Evolutionary conservation across 2,888 invertebrate species (phyloP).

Genomic region (Crossocerus cetratus): DNA sequence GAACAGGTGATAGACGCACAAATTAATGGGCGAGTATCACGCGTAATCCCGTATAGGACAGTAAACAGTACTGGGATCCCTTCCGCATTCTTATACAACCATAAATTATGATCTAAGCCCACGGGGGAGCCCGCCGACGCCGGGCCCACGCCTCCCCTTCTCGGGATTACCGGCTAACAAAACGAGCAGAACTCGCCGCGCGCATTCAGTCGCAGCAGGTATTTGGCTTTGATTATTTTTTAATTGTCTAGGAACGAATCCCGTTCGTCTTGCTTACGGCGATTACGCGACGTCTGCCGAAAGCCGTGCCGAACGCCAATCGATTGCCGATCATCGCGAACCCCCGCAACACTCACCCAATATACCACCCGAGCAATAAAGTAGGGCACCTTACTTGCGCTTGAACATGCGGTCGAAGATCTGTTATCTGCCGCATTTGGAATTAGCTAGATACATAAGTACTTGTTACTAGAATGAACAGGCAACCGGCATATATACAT

Average conservation of each 20-base stretch:
- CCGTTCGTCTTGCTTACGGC: neutral
- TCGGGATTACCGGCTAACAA: conserved; percentile 58
- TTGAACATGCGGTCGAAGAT: too few species aligned
- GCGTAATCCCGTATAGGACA: conserved; percentile 67
- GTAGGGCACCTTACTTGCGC: too few species aligned
- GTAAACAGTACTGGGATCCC: conserved; percentile 69
- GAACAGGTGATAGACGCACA: conserved; percentile 49
- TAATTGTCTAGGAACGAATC: conserved; percentile 7
- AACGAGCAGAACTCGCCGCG: conserved; percentile 36
- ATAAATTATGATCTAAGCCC: conserved; percentile 73
- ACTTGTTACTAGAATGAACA: too few species aligned
- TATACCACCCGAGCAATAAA: too few species aligned
- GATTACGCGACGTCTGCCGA: conserved; percentile 1
- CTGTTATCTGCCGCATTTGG: too few species aligned
- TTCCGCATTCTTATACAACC: conserved; percentile 74
- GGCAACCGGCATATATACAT: too few species aligned
- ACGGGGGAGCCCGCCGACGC: conserved; percentile 46
- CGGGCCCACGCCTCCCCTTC: conserved; percentile 47
- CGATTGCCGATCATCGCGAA: neutral
- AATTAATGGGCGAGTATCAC: conserved; percentile 67
- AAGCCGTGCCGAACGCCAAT: conserved; percentile 5
- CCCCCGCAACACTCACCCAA: neutral
- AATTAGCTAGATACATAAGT: too few species aligned
- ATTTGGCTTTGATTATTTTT: conserved; percentile 53
- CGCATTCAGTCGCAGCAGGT: conserved; percentile 34